Evolutionary conservation across 1,140 invertebrate species (phyloP).

Genomic region (Dendroctonus valens): DNA sequence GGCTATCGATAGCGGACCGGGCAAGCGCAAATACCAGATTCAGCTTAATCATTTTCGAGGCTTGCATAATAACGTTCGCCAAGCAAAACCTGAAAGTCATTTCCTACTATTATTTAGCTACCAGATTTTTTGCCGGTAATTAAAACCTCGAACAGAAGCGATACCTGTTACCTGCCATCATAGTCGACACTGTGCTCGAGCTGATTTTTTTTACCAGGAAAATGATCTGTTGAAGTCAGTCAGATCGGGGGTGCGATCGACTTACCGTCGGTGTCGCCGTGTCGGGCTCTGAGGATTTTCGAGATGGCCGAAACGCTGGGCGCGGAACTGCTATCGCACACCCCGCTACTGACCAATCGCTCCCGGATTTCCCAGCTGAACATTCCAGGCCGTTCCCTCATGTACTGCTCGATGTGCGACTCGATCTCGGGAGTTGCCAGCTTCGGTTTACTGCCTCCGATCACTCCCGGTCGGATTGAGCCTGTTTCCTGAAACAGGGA

Average conservation of each 20-base stretch:
- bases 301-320: slow-evolving; percentile 84
- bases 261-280: slow-evolving; percentile 59
- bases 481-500: slow-evolving; percentile 68
- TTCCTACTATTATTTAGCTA: slow-evolving; percentile 27
- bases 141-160: slow-evolving; percentile 26
- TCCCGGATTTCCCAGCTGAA: slow-evolving; percentile 92
- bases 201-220: not conserved
- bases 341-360: slow-evolving; percentile 75
- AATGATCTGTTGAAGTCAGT: not conserved
- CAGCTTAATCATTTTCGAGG: slow-evolving; percentile 21
- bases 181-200: too few relatives aligned
- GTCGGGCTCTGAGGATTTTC: slow-evolving; percentile 72
- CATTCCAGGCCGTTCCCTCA: slow-evolving; percentile 82
- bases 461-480: slow-evolving; percentile 77
- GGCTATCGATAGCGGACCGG: not conserved
- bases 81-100: slow-evolving; percentile 24
- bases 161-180: slow-evolving; percentile 20
- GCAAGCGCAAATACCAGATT: slow-evolving; percentile 7
- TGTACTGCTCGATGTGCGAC: slow-evolving; percentile 81
- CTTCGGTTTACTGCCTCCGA: slow-evolving; percentile 77
- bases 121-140: slow-evolving; percentile 23
- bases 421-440: slow-evolving; percentile 80
- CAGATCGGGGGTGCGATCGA: too few relatives aligned
- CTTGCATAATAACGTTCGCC: slow-evolving; percentile 26
- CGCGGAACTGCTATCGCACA: slow-evolving; percentile 77